Percentiles rank a stretch among this genome's conserved stretches.
These are phyloP conservation scores for Cygnus buccinator DNA, from an alignment of 2,113 vertebrate species.

Conservation along the genomic window DNA sequence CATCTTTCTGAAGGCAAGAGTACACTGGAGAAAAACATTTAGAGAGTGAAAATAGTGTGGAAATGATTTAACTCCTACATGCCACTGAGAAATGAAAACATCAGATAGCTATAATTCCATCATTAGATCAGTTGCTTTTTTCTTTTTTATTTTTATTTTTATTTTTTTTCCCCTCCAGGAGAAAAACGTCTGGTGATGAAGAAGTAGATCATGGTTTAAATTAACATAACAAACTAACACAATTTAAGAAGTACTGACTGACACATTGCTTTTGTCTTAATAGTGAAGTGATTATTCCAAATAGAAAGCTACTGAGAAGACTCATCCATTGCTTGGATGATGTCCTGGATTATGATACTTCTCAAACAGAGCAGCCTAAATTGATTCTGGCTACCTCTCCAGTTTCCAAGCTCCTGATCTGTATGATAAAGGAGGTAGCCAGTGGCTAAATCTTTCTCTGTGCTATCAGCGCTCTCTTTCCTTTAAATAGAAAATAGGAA, in stretches of 20 bases:
- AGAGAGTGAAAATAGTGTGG: background rate
- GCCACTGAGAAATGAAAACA: background rate
- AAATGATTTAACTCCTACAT: background rate
- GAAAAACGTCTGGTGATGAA: background rate
- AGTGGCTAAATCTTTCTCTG: background rate
- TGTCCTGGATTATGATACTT: background rate
- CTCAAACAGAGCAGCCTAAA: background rate
- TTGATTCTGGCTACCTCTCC: background rate
- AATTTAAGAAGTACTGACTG: background rate
- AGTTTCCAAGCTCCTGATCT: background rate
- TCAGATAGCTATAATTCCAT: background rate
- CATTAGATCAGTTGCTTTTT: background rate
- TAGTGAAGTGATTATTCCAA: background rate
- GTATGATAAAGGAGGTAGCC: background rate
- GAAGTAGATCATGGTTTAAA: background rate
- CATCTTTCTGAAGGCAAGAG: conserved; percentile 7
- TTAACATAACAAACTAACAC: background rate
- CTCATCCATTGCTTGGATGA: no score
- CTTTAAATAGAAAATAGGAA: background rate
- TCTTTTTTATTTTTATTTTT: background rate
- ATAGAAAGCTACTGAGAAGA: background rate
- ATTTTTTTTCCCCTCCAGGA: background rate
- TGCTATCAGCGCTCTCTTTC: background rate
- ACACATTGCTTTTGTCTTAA: background rate
- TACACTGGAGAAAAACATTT: background rate